Evolutionary conservation across 2,113 vertebrate genomes (phyloP), one percentile per base, ranked within the genome.

Genomic region (Macaca nemestrina): DNA sequence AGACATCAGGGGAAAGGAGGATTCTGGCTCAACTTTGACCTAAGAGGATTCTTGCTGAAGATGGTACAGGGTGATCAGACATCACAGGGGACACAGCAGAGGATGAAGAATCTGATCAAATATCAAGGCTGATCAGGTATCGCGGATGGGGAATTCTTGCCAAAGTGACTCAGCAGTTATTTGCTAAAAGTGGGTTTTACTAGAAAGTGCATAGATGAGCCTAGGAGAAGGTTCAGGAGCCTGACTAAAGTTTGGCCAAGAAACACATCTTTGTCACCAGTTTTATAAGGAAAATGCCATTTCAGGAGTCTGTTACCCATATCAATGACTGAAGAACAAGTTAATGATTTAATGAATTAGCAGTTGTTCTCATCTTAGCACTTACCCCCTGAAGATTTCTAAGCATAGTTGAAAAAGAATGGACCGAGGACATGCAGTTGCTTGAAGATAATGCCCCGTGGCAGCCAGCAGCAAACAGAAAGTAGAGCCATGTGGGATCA

Each of bases 351-450:
- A 61, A 73, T 52, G n/a, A 88, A n/a, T 86, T n/a, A 59, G 16
- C 43, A 67, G 27, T 45, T 30, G 30, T 67, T 45, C 23, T 73
- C 17, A 27, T 5, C 57, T 57, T 76, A n/a, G 38, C 38, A 43
- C 40, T 16, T 35, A 45, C 2, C 13, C 17, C 61, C 57, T 80
- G 50, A 61, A 79, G 30, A 7, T 30, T 25, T 81, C 43, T 52
- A 61, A 64, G 43, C 57, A 1, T 18, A 25, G 27, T 45, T 2
- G 35, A 40, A 59, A 80, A 59, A 18, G 1, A 13, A 11, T 40
- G 43, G 11, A 18, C 16, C 0, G 6, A 86, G 30, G 67, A 32
- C 8, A 16, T 0, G 0, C 2, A 4, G 8, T 52, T 4, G 1
- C 3, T 32, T 48, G 43, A 17, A 1, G 25, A 45, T 6, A 82